A percentile compares a stretch with the other conserved stretches of the same genome.
These are phyloP conservation scores for Hybos culiciformis DNA, from an alignment of 2,888 invertebrate species.

Conservation along the genomic window DNA sequence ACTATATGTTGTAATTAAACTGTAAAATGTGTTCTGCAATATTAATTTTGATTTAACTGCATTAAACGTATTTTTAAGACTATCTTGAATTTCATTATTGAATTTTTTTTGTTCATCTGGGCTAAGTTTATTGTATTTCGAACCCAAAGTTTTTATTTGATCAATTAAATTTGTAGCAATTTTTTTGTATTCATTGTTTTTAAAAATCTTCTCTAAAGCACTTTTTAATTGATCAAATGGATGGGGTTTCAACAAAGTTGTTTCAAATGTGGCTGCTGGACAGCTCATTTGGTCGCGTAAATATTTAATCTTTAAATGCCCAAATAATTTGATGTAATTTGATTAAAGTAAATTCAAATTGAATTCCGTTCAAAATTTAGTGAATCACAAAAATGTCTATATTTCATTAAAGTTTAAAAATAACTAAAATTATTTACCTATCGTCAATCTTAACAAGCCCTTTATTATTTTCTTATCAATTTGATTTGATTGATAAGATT, in stretches of 20 bases:
- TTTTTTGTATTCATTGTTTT: constrained; percentile 2
- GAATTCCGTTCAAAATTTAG: no score
- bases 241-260: neutral
- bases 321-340: no score
- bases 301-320: constrained; percentile 1
- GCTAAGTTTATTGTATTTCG: constrained; percentile 2
- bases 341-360: no score
- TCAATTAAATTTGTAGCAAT: neutral
- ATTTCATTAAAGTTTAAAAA: no score
- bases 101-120: constrained; percentile 7
- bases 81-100: constrained; percentile 7
- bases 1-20: neutral
- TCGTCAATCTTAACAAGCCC: no score
- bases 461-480: no score
- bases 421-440: no score
- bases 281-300: constrained; percentile 1
- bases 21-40: neutral
- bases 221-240: constrained; percentile 5
- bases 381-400: no score
- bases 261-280: constrained; percentile 2
- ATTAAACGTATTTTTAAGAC: constrained; percentile 2
- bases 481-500: no score
- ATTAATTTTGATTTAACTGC: constrained; percentile 4
- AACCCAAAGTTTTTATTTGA: constrained; percentile 1
- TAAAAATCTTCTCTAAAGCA: neutral